A percentile compares a stretch with the other conserved stretches of the same genome.
phyloP scores from a whole-genome alignment of 1,140 invertebrate genomes.

The Tetramorium parvispinum region DNA sequence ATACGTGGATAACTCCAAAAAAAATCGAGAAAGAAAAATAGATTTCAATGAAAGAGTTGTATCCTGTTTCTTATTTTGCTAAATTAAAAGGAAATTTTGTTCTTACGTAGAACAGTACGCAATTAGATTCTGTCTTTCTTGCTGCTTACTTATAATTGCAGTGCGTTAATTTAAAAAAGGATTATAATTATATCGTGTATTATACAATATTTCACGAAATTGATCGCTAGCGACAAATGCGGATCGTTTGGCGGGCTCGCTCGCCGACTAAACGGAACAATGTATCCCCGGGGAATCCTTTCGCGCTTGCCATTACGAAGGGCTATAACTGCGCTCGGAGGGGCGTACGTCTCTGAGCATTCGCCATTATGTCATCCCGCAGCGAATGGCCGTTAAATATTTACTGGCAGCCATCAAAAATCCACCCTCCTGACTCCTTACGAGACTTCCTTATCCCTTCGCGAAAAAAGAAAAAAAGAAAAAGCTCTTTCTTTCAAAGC shows the following conservation, averaged over 20 bases:
- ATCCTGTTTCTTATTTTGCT: background rate
- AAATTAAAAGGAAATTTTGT: background rate
- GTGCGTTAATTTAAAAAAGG: background rate
- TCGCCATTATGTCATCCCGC: conserved; percentile 39
- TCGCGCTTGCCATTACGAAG: conserved; percentile 44
- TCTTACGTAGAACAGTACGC: background rate
- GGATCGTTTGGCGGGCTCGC: conserved; percentile 20
- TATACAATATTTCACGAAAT: background rate
- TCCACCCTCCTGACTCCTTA: conserved; percentile 13
- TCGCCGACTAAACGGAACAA: conserved; percentile 29
- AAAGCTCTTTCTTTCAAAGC: background rate
- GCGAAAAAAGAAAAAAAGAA: background rate
- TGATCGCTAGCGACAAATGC: conserved; percentile 32
- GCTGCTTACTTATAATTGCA: background rate
- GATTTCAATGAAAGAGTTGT: background rate
- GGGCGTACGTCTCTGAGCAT: conserved; percentile 19
- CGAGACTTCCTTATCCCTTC: conserved; percentile 1
- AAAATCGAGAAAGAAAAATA: background rate
- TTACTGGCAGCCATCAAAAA: conserved; percentile 60
- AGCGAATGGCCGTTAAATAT: conserved; percentile 69
- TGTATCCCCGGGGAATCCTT: conserved; percentile 27
- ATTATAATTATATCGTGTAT: background rate
- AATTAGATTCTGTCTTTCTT: background rate
- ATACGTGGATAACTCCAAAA: background rate
- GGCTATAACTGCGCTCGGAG: conserved; percentile 12